phyloP scores from a whole-genome alignment of 2,888 invertebrate genomes.

The Spodoptera littoralis region DNA sequence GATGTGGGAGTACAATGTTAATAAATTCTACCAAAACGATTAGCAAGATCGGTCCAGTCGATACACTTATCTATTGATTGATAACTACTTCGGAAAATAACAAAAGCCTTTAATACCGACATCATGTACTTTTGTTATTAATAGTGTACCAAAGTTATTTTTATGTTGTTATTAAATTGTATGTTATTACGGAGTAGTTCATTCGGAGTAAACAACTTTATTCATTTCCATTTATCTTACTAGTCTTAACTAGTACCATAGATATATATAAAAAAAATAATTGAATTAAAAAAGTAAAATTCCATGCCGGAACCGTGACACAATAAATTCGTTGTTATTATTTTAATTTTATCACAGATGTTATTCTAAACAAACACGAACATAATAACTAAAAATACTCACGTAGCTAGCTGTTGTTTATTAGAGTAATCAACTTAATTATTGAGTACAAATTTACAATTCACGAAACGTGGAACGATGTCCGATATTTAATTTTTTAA shows the following conservation, averaged over 20 bases:
- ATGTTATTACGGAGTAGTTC: too few relatives aligned
- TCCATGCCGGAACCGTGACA: too few relatives aligned
- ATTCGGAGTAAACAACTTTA: too few relatives aligned
- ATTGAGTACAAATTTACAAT: conserved; percentile 12
- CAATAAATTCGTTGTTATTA: too few relatives aligned
- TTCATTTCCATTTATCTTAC: too few relatives aligned
- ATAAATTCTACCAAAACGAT: conserved; percentile 7
- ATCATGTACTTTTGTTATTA: too few relatives aligned
- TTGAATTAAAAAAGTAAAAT: too few relatives aligned
- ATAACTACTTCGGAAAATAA: conserved; percentile 8
- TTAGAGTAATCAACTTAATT: conserved; percentile 19
- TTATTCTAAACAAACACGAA: conserved; percentile 1
- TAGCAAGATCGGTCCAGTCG: conserved; percentile 11
- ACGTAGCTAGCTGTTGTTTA: conserved; percentile 29
- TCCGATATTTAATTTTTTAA: conserved; percentile 20
- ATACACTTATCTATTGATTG: conserved; percentile 20
- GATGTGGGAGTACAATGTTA: conserved; percentile 11
- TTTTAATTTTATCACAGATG: too few relatives aligned
- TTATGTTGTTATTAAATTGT: too few relatives aligned
- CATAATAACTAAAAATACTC: conserved; percentile 24
- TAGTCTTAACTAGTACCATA: too few relatives aligned
- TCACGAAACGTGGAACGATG: conserved; percentile 36
- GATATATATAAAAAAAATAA: too few relatives aligned
- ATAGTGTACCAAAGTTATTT: too few relatives aligned
- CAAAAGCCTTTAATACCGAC: not conserved